Percentiles rank a stretch among this genome's conserved stretches.
These are phyloP conservation scores for Physocephala rufipes DNA, from an alignment of 2,888 invertebrate species.

Conservation along the genomic window DNA sequence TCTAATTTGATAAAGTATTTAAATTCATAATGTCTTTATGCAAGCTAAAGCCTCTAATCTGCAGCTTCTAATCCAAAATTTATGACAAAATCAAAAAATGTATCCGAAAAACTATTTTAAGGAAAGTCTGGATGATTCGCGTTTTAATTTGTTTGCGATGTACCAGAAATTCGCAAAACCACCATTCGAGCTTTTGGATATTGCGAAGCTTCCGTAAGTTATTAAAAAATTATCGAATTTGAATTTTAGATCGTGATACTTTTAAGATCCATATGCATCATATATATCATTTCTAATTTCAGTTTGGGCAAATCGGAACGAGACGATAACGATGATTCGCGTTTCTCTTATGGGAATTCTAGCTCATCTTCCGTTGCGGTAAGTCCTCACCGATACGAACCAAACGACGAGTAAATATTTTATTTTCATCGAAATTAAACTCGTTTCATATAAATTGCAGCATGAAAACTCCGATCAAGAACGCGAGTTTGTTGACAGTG, in stretches of 20 bases:
- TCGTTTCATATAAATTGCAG: conserved; percentile 3
- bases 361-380: conserved; percentile 73
- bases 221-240: neutral
- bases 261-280: neutral
- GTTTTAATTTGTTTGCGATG: conserved; percentile 65
- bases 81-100: neutral
- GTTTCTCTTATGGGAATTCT: conserved; percentile 81
- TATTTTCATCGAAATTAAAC: neutral
- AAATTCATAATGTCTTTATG: conserved; percentile 1
- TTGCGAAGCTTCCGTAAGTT: conserved; percentile 64
- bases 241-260: neutral
- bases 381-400: conserved; percentile 48
- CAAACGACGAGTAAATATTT: neutral
- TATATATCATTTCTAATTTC: neutral
- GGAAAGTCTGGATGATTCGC: conserved; percentile 63
- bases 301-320: conserved; percentile 62
- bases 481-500: conserved; percentile 14
- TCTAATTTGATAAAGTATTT: no score
- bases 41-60: conserved; percentile 11
- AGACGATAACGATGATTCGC: conserved; percentile 68
- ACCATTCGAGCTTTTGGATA: conserved; percentile 63
- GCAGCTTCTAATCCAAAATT: conserved; percentile 1
- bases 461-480: conserved; percentile 25
- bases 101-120: conserved; percentile 45
- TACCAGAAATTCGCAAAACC: conserved; percentile 65